Conservation (phyloP, 2,797 vertebrate species). For the Garrulus glandarius region DNA sequence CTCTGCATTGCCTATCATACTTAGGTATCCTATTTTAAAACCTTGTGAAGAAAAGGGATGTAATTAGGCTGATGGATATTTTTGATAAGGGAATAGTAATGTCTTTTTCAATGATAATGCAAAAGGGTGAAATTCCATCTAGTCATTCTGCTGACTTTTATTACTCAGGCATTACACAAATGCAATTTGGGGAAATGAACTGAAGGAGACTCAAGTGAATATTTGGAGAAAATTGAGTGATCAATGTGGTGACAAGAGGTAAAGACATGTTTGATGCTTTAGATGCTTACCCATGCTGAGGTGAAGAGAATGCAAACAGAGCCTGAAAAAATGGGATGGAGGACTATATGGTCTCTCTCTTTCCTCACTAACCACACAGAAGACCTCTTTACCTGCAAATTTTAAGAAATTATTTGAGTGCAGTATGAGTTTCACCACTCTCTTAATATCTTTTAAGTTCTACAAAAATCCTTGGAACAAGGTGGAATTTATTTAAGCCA, state of each 20-base stretch:
- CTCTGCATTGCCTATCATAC: conserved; percentile 25
- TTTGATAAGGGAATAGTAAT: conserved; percentile 63
- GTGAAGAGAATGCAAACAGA: background rate
- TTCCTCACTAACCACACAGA: background rate
- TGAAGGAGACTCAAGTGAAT: conserved; percentile 1
- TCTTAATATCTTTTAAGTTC: background rate
- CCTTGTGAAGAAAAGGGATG: conserved; percentile 32
- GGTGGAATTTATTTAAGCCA: background rate
- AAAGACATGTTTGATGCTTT: background rate
- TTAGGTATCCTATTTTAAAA: conserved; percentile 61
- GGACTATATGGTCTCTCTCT: background rate
- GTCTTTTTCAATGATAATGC: conserved; percentile 53
- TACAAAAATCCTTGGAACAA: background rate
- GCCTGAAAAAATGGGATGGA: background rate
- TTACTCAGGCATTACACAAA: conserved; percentile 13
- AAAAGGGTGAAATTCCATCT: conserved; percentile 34
- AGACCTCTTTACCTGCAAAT: background rate
- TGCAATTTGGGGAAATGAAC: conserved; percentile 23
- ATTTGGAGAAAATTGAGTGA: background rate
- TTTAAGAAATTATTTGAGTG: background rate
- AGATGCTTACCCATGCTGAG: background rate
- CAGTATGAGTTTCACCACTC: background rate
- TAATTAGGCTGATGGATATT: conserved; percentile 68
- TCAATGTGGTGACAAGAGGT: background rate
- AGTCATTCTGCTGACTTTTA: conserved; percentile 51